A percentile compares a stretch with the other conserved stretches of the same genome.
Evolutionary conservation across 2,888 invertebrate genomes (phyloP).

Genomic region (Chymomyza caudatula): DNA sequence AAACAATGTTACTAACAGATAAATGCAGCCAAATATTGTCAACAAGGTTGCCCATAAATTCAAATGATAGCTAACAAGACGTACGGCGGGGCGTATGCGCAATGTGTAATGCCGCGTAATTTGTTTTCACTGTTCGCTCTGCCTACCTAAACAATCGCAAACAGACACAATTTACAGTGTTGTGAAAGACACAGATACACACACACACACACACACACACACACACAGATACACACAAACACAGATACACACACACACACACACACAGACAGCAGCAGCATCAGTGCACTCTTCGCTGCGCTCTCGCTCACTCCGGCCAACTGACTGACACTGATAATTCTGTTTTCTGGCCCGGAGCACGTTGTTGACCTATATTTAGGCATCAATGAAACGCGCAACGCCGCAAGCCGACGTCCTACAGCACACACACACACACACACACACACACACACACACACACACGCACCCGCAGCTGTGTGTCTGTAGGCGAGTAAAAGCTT

Average conservation of each 20-base stretch:
- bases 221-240: slow-evolving; percentile 8
- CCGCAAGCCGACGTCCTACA: slow-evolving; percentile 8
- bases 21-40: slow-evolving; percentile 39
- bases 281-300: slow-evolving; percentile 21
- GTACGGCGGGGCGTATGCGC: slow-evolving; percentile 44
- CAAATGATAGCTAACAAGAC: slow-evolving; percentile 44
- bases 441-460: not conserved
- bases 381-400: slow-evolving; percentile 70
- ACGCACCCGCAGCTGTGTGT: not conserved
- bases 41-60: slow-evolving; percentile 53
- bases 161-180: slow-evolving; percentile 43
- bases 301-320: slow-evolving; percentile 4
- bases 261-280: slow-evolving; percentile 30
- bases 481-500: slow-evolving; percentile 49
- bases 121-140: slow-evolving; percentile 34
- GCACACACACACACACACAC: not conserved
- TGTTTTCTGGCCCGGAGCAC: slow-evolving; percentile 62
- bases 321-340: slow-evolving; percentile 34
- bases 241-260: slow-evolving; percentile 13
- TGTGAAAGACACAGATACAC: slow-evolving; percentile 12
- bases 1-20: not conserved
- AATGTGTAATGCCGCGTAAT: slow-evolving; percentile 38
- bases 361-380: slow-evolving; percentile 77
- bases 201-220: slow-evolving; percentile 1
- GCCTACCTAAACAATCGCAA: slow-evolving; percentile 7